A percentile compares a stretch with the other conserved stretches of the same genome.
These are phyloP conservation scores for Crepidodera aurea DNA, from an alignment of 2,888 invertebrate species.

Conservation along the genomic window DNA sequence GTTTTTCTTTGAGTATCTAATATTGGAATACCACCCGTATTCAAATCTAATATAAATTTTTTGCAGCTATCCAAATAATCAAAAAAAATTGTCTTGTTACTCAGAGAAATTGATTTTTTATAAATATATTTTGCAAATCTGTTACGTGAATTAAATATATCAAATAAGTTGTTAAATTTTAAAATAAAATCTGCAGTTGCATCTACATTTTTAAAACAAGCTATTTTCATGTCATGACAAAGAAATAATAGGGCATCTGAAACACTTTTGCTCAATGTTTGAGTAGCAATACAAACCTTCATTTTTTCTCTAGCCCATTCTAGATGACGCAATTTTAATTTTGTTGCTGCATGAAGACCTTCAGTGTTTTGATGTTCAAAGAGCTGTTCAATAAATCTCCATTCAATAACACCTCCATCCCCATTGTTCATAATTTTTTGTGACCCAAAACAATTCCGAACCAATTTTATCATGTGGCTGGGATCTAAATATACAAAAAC, in stretches of 20 bases:
- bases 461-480: constrained; percentile 20
- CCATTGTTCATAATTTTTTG: constrained; percentile 13
- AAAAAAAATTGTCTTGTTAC: constrained; percentile 25
- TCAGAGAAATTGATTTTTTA: too few relatives aligned
- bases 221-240: constrained; percentile 20
- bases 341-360: constrained; percentile 27
- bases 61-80: constrained; percentile 12
- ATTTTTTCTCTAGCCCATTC: constrained; percentile 39
- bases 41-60: constrained; percentile 19
- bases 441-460: constrained; percentile 8
- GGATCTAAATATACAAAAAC: constrained; percentile 20
- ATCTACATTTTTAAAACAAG: too few relatives aligned
- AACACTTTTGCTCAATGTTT: constrained; percentile 33
- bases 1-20: too few relatives aligned
- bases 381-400: constrained; percentile 29
- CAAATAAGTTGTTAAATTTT: too few relatives aligned
- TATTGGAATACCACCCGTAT: background rate
- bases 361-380: constrained; percentile 32
- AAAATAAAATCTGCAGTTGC: too few relatives aligned
- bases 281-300: constrained; percentile 32
- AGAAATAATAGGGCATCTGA: constrained; percentile 29
- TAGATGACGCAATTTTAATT: constrained; percentile 23
- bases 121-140: too few relatives aligned
- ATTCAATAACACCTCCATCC: constrained; percentile 25
- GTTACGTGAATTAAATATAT: too few relatives aligned